phyloP scores from a whole-genome alignment of 2,113 vertebrate species.

The Neolamprologus variostigma region DNA sequence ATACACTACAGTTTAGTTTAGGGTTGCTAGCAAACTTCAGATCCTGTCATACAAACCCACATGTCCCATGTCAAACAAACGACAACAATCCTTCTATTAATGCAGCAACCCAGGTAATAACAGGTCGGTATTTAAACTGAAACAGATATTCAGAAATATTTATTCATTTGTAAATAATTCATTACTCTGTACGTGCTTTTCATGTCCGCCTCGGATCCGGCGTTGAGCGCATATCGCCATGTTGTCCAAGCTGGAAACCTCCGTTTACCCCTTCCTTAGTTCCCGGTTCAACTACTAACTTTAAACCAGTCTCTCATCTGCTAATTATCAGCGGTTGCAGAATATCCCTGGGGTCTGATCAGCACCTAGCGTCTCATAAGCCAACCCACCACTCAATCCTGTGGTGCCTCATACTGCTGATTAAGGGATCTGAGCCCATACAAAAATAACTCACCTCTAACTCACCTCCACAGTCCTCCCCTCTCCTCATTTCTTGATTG shows the following conservation, averaged over 20 bases:
- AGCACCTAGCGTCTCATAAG: not conserved
- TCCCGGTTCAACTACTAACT: not conserved
- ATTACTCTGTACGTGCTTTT: not conserved
- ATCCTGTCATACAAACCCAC: not conserved
- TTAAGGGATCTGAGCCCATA: not conserved
- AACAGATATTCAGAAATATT: not conserved
- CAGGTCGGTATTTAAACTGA: not conserved
- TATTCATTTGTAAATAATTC: not conserved
- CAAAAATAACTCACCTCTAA: not conserved
- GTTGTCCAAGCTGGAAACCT: not conserved
- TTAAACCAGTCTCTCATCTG: not conserved
- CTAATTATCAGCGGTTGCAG: not conserved
- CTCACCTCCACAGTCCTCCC: not conserved
- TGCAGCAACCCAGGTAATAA: not conserved
- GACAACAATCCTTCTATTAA: not conserved
- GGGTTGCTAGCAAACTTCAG: not conserved
- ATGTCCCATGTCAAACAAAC: accelerated
- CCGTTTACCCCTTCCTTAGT: not conserved
- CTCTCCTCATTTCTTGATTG: not conserved
- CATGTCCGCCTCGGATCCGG: accelerated
- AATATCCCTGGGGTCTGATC: not conserved
- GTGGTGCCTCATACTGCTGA: not conserved
- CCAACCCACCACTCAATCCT: not conserved
- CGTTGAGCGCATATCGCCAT: not conserved
- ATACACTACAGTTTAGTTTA: not conserved